Evolutionary conservation across 1,140 invertebrate species (phyloP).

Genomic region (Popillia japonica): DNA sequence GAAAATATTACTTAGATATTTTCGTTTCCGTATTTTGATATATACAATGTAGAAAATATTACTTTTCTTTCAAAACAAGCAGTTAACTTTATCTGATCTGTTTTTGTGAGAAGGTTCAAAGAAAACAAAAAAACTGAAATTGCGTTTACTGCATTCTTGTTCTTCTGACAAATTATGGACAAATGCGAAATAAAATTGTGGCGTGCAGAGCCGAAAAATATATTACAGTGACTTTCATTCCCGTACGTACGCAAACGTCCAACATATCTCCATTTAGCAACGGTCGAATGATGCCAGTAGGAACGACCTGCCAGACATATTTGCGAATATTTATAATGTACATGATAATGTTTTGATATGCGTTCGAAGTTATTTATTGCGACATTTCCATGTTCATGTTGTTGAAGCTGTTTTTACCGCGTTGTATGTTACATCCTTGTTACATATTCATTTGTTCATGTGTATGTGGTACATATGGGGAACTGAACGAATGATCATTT

Average conservation of each 20-base stretch:
- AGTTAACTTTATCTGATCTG: neutral
- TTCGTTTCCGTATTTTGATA: too few relatives aligned
- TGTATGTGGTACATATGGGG: neutral
- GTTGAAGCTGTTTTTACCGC: conserved; percentile 1
- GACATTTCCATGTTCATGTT: conserved; percentile 22
- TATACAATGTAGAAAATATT: too few relatives aligned
- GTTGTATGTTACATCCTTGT: conserved; percentile 19
- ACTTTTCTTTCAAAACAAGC: neutral
- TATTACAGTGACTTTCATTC: conserved; percentile 6
- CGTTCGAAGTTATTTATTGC: conserved; percentile 38
- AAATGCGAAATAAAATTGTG: conserved; percentile 36
- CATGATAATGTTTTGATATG: conserved; percentile 35
- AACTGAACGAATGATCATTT: conserved; percentile 1
- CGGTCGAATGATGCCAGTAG: neutral
- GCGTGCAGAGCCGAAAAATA: neutral
- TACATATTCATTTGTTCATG: conserved; percentile 19
- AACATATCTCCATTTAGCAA: conserved; percentile 29
- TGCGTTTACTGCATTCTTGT: neutral
- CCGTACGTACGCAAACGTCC: neutral
- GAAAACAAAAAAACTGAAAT: neutral
- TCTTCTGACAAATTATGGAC: conserved; percentile 25
- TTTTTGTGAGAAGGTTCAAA: neutral
- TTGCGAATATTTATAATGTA: conserved; percentile 39
- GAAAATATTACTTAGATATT: too few relatives aligned
- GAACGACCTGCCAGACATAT: conserved; percentile 5